Conservation (phyloP, 2,888 invertebrate species). For the Tiliacea aurago region DNA sequence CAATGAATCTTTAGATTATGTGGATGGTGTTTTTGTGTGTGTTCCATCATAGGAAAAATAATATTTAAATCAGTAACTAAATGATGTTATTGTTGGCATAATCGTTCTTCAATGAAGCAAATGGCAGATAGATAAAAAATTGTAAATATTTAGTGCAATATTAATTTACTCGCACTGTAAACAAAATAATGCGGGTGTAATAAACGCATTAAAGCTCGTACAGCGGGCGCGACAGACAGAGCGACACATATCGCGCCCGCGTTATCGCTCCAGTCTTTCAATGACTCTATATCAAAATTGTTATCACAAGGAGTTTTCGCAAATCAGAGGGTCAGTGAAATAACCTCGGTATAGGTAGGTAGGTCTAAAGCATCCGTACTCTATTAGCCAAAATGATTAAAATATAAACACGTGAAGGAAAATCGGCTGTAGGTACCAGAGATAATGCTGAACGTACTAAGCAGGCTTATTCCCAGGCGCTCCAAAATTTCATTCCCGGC, state of each 20-base stretch:
- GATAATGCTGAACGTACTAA: not conserved
- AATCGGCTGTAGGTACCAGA: not conserved
- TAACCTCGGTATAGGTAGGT: not conserved
- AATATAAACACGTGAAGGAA: not conserved
- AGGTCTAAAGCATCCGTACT: too few species aligned
- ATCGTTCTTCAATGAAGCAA: not conserved
- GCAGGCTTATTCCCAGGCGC: too few species aligned
- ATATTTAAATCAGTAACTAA: not conserved
- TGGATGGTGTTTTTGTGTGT: too few species aligned
- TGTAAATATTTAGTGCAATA: slow-evolving; percentile 21
- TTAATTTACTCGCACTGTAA: slow-evolving; percentile 29
- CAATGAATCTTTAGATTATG: too few species aligned
- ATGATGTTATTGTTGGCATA: not conserved
- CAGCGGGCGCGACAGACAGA: too few species aligned
- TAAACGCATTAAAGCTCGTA: slow-evolving; percentile 72
- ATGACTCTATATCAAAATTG: slow-evolving; percentile 49
- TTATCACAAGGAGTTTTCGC: slow-evolving; percentile 33
- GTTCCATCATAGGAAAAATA: too few species aligned
- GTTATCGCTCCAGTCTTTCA: too few species aligned
- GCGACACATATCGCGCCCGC: too few species aligned
- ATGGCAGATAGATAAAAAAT: slow-evolving; percentile 3
- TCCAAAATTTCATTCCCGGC: too few species aligned
- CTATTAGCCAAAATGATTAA: not conserved
- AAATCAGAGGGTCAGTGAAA: slow-evolving; percentile 12
- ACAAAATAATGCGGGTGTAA: slow-evolving; percentile 72